Base-by-base conservation (phyloP, 1,140 invertebrate genomes). In the Hyles vespertilio region DNA sequence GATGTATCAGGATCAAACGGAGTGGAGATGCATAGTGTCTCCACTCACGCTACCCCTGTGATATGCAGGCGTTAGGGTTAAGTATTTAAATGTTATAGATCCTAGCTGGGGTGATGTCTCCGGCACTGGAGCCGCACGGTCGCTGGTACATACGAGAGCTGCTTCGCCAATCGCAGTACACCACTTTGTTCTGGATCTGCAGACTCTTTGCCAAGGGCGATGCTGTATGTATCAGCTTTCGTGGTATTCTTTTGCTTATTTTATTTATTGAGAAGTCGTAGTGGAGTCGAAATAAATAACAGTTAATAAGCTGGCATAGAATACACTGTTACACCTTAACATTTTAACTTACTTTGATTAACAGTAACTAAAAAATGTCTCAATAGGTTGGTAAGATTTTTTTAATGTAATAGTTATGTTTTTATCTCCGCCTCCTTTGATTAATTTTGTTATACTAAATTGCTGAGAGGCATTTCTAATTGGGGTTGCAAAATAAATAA, bases 141-240 rank as follows among this genome's bases (percentile, higher is more conserved):
- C 91, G 90, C 61, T 90, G 90, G 80, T 92, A 92, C 61, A 72
- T 93, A 53, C 89, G 91, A n/a, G 92, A 94, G 59, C 45, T 93
- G 3, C 74, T 92, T 49, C 79, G 92, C 3, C 75, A 90, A 3
- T 89, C 84, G 0, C 76, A 79, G 3, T 93, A 89, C 72, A 89
- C 91, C 56, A 84, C 87, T 5, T 70, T 93, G 3, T 89, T 89
- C 61, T 81, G 83, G 89, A 64, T 72, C 11, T 71, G 80, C 63
- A 52, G 71, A 32, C 66, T 70, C 0, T 83, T 79, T 59, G 78
- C 72, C 32, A 89, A 74, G 59, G 78, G 77, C 5, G 81, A 84
- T 43, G 63, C 69, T 66, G 86, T 89, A 61, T 61, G 32, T 58
- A n/a, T 46, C 11, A 6, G 3, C 3, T 46, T 46, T 46, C 11